Evolutionary conservation across 2,113 vertebrate genomes (phyloP).

Genomic region (Dipodomys ordii): DNA sequence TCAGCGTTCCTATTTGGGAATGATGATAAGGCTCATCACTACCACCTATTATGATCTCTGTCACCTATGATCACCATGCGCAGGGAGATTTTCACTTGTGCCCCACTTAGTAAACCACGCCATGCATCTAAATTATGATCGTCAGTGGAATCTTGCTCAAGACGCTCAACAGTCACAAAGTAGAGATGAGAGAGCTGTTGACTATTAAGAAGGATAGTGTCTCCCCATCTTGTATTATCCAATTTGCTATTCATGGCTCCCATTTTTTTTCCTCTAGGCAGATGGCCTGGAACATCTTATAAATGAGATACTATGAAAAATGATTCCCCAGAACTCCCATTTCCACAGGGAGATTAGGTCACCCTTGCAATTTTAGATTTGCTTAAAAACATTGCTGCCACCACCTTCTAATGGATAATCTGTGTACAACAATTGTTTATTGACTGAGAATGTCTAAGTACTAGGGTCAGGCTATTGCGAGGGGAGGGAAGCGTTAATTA

Average conservation of each 20-base stretch:
- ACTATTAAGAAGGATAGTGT: not conserved
- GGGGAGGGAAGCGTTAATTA: constrained; percentile 81
- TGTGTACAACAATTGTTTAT: constrained; percentile 76
- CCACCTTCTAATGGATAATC: constrained; percentile 75
- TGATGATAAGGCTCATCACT: too few relatives aligned
- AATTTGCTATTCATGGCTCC: not conserved
- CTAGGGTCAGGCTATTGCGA: constrained; percentile 76
- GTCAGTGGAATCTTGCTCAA: not conserved
- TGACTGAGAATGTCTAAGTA: constrained; percentile 62
- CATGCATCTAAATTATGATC: not conserved
- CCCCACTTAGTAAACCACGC: not conserved
- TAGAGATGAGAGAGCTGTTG: not conserved
- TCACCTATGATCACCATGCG: too few relatives aligned
- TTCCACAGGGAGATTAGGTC: constrained; percentile 65
- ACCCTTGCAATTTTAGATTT: constrained; percentile 73
- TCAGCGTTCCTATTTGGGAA: not conserved
- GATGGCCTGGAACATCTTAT: constrained; percentile 39
- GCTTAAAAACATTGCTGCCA: constrained; percentile 71
- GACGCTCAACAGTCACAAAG: not conserved
- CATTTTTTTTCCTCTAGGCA: not conserved
- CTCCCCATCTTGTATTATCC: not conserved
- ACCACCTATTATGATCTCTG: too few relatives aligned
- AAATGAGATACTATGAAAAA: constrained; percentile 67
- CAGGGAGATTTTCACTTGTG: too few relatives aligned
- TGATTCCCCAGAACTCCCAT: constrained; percentile 34